These are phyloP conservation scores for Stegostoma tigrinum DNA, from an alignment of 2,113 vertebrate genomes.

Conservation along the genomic window DNA sequence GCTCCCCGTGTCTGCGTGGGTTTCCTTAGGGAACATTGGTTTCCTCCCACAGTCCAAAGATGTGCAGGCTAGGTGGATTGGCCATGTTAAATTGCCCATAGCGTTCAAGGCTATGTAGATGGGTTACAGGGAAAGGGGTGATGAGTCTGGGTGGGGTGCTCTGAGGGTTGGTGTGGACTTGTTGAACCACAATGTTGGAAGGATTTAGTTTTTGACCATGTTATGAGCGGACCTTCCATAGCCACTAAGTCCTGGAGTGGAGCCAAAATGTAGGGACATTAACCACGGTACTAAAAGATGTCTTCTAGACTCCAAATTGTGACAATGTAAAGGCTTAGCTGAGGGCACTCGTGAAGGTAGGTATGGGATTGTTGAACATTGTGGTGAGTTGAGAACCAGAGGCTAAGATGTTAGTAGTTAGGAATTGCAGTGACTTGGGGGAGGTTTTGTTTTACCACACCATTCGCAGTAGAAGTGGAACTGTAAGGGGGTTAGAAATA, in stretches of 20 bases:
- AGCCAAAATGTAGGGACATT: not conserved
- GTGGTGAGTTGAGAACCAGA: not conserved
- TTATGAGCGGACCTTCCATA: not conserved
- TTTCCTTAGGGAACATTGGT: no score
- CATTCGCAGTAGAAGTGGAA: not conserved
- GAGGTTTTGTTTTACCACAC: not conserved
- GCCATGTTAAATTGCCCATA: no score
- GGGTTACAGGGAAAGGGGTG: no score
- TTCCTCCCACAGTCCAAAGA: no score
- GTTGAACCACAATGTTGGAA: not conserved
- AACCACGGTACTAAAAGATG: not conserved
- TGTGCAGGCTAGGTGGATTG: no score
- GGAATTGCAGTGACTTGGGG: not conserved
- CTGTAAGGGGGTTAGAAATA: not conserved
- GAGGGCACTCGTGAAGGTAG: not conserved
- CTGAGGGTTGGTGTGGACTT: no score
- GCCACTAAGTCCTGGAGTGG: not conserved
- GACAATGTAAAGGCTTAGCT: not conserved
- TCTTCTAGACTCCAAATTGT: not conserved
- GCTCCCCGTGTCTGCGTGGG: no score
- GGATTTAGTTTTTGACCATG: not conserved
- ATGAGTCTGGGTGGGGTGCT: no score
- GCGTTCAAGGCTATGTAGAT: no score
- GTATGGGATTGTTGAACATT: not conserved
- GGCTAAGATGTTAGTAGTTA: not conserved